Base-by-base conservation (phyloP, 2,113 vertebrate species). In the Callochromis pleurospilus region DNA sequence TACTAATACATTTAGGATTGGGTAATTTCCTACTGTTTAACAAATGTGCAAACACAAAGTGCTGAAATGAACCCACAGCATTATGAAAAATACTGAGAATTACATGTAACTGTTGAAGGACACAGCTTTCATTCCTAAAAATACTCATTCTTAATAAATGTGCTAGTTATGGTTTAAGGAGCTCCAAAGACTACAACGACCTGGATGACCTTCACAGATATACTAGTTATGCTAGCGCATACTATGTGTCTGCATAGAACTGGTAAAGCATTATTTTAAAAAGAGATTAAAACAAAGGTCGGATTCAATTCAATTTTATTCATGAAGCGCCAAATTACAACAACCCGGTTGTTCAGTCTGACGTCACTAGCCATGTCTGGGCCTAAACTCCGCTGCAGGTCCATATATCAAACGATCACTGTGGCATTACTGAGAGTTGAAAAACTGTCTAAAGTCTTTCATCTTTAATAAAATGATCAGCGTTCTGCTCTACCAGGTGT, bases 1-100 rank as follows among this genome's bases (percentile, higher is more conserved):
- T 6, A 4, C n/a, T 21, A 9, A 47, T 0, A 29, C 3, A 11
- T 29, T 75, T 47, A 47, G 42, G 24, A 75, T 2, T 0, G 24
- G 42, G 6, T 12, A 1, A 19, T 49, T 31, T 31, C 70, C 26
- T 49, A 31, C 24, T n/a, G 42, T 47, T 75, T 29, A 47, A 47
- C 40, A 70, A 70, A 75, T 26, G 24, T 29, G 70, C 24, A 49
- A 3, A 47, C 26, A 47, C 9, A 12, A 31, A 31, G 42, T 47
- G 40, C 40, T 49, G 70, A 73, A 49, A 75, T 47, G 24, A 75
- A 49, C 14, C 24, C 15, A 5, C 42, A 49, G 15, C 21, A 42
- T 73, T 73, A 10, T 2, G 0, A 73, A 73, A 38, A 73, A 26
- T 45, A 70, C n/a, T 10, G 21, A 42, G 38, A 42, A 70, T 42